A percentile compares a stretch with the other conserved stretches of the same genome.
phyloP scores from a whole-genome alignment of 2,113 vertebrate genomes.

The Carollia perspicillata region DNA sequence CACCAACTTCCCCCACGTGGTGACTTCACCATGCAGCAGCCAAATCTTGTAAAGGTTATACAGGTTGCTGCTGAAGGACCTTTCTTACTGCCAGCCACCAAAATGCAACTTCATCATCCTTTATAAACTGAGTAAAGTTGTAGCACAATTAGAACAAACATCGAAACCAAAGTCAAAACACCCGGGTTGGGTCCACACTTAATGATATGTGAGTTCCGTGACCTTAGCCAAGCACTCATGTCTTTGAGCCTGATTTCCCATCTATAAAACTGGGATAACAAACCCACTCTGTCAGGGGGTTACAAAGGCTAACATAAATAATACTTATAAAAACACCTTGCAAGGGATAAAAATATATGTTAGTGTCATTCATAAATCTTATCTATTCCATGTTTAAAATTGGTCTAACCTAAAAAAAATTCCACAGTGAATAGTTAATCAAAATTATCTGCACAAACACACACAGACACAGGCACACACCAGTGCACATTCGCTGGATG shows the following conservation, averaged over 20 bases:
- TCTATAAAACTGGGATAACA: conserved; percentile 44
- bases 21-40: background rate
- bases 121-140: background rate
- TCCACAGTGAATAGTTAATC: background rate
- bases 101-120: background rate
- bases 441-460: background rate
- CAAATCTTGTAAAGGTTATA: background rate
- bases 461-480: background rate
- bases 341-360: background rate
- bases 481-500: background rate
- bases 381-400: background rate
- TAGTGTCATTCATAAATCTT: background rate
- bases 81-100: background rate
- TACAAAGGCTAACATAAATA: conserved; percentile 34
- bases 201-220: conserved; percentile 6
- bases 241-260: background rate
- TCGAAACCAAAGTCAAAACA: background rate
- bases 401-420: background rate
- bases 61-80: conserved; percentile 37
- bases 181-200: background rate
- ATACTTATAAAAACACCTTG: background rate
- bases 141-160: background rate
- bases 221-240: background rate
- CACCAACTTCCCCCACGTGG: background rate
- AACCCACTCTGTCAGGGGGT: background rate